Base-by-base conservation (phyloP, 2,113 vertebrate genomes). In the Microcebus tavaratra region DNA sequence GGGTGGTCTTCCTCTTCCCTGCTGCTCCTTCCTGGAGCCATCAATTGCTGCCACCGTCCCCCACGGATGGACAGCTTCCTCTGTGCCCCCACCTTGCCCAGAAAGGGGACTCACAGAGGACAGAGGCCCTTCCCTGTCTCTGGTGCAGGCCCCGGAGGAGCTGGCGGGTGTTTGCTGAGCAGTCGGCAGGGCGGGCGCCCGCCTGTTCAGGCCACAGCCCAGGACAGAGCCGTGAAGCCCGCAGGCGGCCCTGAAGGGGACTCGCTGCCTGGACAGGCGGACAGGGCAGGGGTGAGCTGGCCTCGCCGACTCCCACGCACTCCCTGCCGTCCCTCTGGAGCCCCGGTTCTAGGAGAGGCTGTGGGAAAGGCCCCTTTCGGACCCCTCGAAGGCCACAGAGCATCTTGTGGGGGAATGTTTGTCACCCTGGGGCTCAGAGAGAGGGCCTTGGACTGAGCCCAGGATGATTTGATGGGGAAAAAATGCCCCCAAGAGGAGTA, bases 381-480 rank as follows among this genome's bases (percentile, higher is more conserved):
- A 94, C 90, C 91, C 80, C 97, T 98, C 63, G 29, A 88, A 82
- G 86, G 97, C 97, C 70, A 96, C 65, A 15, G 95, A 85, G 95
- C 55, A 0, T 12, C 55, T 97, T 89, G 61, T 95, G 83, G 92
- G 96, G 5, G 17, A 90, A 89, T 91, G 73, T 90, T 89, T 95
- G 88, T 93, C 90, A 92, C 31, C 34, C 97, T 67, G 73, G 73
- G 79, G 91, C 73, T 76, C 57, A 91, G 94, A 96, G 95, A 96
- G 94, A 73, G 67, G 0, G 12, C 45, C 70, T 97, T 98, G 98
- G 98, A 98, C 85, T 1, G 31, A 53, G 59, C 96, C 97, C 97
- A 98, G 95, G 72, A 97, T 98, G 98, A 99, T 92, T 97, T 84
- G 97, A 98, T 95, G 98, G 97, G 97, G 90, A 97, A 98, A 98